Conservation (phyloP, 2,888 invertebrate species). For the Adineta ricciae region DNA sequence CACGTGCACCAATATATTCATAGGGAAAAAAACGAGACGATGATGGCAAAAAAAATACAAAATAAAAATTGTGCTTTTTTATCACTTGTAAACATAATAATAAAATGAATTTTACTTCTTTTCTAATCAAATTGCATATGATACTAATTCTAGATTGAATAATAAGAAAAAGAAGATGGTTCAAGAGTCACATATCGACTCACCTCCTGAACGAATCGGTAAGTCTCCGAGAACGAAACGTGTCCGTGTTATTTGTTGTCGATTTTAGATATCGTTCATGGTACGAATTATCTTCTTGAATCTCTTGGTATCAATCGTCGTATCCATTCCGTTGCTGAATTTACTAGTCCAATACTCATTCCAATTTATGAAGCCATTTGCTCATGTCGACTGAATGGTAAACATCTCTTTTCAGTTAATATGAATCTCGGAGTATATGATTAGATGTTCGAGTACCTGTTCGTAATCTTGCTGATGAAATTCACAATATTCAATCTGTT, state of each 20-base stretch:
- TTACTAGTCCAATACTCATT: background rate
- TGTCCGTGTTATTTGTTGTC: too few relatives aligned
- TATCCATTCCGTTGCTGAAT: background rate
- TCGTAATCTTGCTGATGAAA: constrained; percentile 41
- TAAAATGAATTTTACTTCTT: background rate
- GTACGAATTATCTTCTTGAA: constrained; percentile 19
- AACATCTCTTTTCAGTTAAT: too few relatives aligned
- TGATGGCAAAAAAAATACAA: background rate
- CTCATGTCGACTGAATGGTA: constrained; percentile 14
- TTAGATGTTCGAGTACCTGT: constrained; percentile 8
- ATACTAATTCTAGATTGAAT: background rate
- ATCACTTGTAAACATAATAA: background rate
- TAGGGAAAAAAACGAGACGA: background rate
- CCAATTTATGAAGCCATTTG: constrained; percentile 29
- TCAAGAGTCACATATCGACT: background rate
- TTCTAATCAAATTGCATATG: background rate
- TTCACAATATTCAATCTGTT: constrained; percentile 46
- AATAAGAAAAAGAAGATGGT: background rate
- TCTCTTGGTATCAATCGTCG: background rate
- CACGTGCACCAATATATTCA: background rate
- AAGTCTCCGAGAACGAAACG: background rate
- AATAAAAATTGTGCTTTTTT: background rate
- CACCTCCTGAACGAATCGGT: background rate
- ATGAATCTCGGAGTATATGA: too few relatives aligned
- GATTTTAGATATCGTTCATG: constrained; percentile 15